Evolutionary conservation across 2,797 vertebrate species (phyloP).

Genomic region (Melanotaenia boesemani): DNA sequence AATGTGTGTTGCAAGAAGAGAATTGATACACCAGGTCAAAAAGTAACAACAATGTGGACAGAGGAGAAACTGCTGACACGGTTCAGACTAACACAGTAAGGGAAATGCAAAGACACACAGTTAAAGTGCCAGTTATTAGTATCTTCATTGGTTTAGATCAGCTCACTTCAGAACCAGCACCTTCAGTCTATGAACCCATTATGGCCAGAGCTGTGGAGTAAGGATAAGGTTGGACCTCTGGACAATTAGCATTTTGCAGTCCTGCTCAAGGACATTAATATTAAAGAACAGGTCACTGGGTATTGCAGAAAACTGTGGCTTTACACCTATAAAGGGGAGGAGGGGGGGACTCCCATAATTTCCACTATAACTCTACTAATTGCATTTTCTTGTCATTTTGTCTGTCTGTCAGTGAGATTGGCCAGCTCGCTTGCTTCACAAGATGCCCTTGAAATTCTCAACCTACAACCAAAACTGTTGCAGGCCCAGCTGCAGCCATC

Average conservation of each 20-base stretch:
- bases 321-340: neutral
- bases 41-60: neutral
- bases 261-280: constrained; percentile 46
- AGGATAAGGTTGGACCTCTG: constrained; percentile 5
- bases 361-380: neutral
- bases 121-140: neutral
- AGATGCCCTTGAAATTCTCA: constrained; percentile 57
- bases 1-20: neutral
- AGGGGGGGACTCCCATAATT: neutral
- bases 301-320: constrained; percentile 29
- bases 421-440: constrained; percentile 4
- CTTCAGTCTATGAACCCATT: constrained; percentile 3
- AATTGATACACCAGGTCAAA: neutral
- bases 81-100: no score
- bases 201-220: neutral
- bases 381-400: neutral
- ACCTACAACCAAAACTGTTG: constrained; percentile 31
- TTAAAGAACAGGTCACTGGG: constrained; percentile 30
- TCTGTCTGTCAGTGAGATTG: neutral
- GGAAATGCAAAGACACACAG: neutral
- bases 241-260: neutral
- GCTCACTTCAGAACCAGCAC: constrained; percentile 25
- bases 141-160: neutral
- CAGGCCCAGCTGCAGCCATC: constrained; percentile 21
- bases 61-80: neutral